Base-by-base conservation (phyloP, 1,140 invertebrate species). In the Drosophila kanapiae region DNA sequence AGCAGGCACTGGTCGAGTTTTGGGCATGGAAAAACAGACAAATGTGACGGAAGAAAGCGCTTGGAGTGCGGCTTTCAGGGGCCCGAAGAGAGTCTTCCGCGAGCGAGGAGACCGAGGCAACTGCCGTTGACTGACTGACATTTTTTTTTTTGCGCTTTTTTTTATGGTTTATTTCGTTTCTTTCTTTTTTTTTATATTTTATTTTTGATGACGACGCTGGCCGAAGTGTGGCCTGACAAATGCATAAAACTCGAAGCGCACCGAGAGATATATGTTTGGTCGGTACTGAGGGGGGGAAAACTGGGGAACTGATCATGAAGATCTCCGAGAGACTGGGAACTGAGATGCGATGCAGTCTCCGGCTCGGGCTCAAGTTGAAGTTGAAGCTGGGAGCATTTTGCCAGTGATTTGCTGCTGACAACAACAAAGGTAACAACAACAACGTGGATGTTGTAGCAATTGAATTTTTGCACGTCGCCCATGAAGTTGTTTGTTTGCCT, bases 401-500 rank as follows among this genome's bases (percentile, higher is more conserved):
- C 76, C 58, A 58, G 65, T 69, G 71, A 80, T 84, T 84, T 84
- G 77, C 79, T 75, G 80, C 80, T 78, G 56, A 82, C 80, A 60
- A 65, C 72, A 69, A 65, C 63, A 48, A 60, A 60, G 61, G 35
- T 59, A 69, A 61, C 65, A 61, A 60, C 49, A 38, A 27, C 51
- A 60, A 54, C 77, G 58, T 75, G 69, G 54, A 88, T 49, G 74
- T 90, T 90, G 85, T 91, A 91, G 86, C 85, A 90, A 90, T 90
- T 90, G 86, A 90, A 90, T 90, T 90, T 90, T 90, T 90, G 86
- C 85, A 90, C 85, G 85, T 90, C 86, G 85, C 85, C 85, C 85
- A 90, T 90, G 85, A 91, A 90, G 85, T 90, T 90, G 85, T 90
- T 90, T 90, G 85, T 91, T 90, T 90, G 85, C 85, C 71, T 90